These are phyloP conservation scores for Acanthoscelides obtectus DNA, from an alignment of 2,888 invertebrate species.

Conservation along the genomic window DNA sequence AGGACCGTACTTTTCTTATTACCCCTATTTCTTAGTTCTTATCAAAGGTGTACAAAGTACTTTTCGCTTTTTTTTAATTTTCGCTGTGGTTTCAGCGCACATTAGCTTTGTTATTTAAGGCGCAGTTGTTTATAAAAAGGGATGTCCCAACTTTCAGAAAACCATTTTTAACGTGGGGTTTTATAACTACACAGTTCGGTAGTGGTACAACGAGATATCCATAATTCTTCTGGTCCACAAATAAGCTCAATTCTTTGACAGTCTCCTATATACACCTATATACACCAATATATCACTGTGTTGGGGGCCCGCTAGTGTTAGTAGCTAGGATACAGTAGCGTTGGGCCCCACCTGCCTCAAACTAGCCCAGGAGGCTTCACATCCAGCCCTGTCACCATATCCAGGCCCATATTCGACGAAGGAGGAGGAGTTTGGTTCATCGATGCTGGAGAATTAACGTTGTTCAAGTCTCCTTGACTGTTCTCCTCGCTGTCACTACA, in stretches of 20 bases:
- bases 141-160: no score
- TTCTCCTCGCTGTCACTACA: slow-evolving; percentile 89
- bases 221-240: slow-evolving; percentile 17
- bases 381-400: slow-evolving; percentile 63
- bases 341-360: slow-evolving; percentile 75
- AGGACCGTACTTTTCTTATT: no score
- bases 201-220: slow-evolving; percentile 19
- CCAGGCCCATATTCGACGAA: slow-evolving; percentile 46
- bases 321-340: slow-evolving; percentile 47
- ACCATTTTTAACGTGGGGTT: no score
- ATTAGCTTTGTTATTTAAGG: no score
- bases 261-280: slow-evolving; percentile 12
- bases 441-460: slow-evolving; percentile 48
- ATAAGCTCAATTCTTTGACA: slow-evolving; percentile 11
- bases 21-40: no score
- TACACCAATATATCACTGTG: slow-evolving; percentile 29
- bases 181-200: no score
- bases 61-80: no score
- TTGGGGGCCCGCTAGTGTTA: slow-evolving; percentile 42
- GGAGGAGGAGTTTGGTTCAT: slow-evolving; percentile 51
- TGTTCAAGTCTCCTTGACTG: slow-evolving; percentile 58
- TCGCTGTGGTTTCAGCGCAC: no score
- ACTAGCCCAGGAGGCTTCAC: slow-evolving; percentile 70
- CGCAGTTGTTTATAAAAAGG: no score
- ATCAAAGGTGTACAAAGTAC: no score